Base-by-base conservation (phyloP, 2,113 vertebrate species). In the Camarhynchus parvulus region DNA sequence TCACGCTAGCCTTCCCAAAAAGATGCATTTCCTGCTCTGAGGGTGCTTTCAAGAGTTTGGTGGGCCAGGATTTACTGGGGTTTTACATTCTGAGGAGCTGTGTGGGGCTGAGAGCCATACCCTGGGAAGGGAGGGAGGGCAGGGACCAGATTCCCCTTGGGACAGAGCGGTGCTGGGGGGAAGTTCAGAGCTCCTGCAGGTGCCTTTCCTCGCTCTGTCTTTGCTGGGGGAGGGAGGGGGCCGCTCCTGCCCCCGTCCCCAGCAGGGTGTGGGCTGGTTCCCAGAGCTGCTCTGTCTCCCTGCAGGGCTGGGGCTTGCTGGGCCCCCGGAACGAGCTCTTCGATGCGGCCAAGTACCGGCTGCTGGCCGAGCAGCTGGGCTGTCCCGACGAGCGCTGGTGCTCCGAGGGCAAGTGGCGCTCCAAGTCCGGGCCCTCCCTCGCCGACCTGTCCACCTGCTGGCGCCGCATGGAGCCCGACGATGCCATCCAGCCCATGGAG, bases 221-320 rank as follows among this genome's bases (percentile, higher is more conserved):
- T 2, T 30, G 22, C 2, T 1, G 18, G 17, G 17, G 28, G 17
- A 30, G 27, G 50, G 28, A 21, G 3, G 55, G 42, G 13, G 15
- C 58, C 0, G 4, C 35, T 49, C 61, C 50, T 49, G 42, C 35
- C 42, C 1, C 42, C 11, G 1, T 16, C 10, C 20, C 52, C 50
- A 24, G 61, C 83, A 49, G 16, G 15, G 3, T 8, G 24, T 7
- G 66, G 11, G 14, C 5, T 2, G 49, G 46, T 19, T 30, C 61
- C 39, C 78, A 49, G 18, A 23, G 18, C 44, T 70, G 35, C 44
- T 46, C 31, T 0, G 41, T 62, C 39, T 56, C n/a, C 33, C 46
- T 3, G 4, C 58, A 99, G 99, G 98, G 99, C 93, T 98, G 99
- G 97, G 99, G 99, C 44, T 93, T 99, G 70, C 97, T 99, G 91